A percentile compares a stretch with the other conserved stretches of the same genome.
These are phyloP conservation scores for Odontocerum albicorne DNA, from an alignment of 2,888 invertebrate genomes.

Conservation along the genomic window DNA sequence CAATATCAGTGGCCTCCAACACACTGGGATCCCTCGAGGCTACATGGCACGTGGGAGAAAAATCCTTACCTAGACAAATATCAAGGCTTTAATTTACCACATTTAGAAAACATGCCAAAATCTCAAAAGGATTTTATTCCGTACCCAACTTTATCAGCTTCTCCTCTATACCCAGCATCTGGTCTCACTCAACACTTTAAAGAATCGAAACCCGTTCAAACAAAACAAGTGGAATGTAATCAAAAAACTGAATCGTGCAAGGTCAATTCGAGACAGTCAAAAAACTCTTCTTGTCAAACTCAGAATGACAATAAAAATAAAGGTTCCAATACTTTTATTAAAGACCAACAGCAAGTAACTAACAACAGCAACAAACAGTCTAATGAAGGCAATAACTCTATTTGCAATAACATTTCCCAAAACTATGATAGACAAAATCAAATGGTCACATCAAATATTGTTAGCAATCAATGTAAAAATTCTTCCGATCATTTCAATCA, in stretches of 20 bases:
- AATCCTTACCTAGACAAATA: constrained; percentile 61
- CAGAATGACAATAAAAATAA: constrained; percentile 54
- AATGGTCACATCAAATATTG: constrained; percentile 49
- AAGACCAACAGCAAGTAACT: constrained; percentile 45
- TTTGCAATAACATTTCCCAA: constrained; percentile 48
- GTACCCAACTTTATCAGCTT: constrained; percentile 50
- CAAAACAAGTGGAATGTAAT: constrained; percentile 48
- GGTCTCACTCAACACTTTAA: constrained; percentile 50
- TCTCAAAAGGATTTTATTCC: constrained; percentile 54
- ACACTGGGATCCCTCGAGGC: constrained; percentile 57
- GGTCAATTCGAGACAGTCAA: constrained; percentile 49
- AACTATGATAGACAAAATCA: constrained; percentile 43
- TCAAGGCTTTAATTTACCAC: constrained; percentile 60
- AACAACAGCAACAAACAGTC: constrained; percentile 49
- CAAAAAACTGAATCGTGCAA: constrained; percentile 51
- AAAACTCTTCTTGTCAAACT: constrained; percentile 53
- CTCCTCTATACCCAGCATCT: constrained; percentile 48
- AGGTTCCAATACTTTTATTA: constrained; percentile 31
- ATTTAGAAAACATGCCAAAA: constrained; percentile 61
- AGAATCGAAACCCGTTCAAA: constrained; percentile 48
- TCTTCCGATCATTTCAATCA: constrained; percentile 28
- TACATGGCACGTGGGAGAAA: constrained; percentile 59
- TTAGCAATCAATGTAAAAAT: constrained; percentile 42
- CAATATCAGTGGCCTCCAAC: constrained; percentile 67
- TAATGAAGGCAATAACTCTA: constrained; percentile 44